These are phyloP conservation scores for Coracias cyanogaster DNA, from an alignment of 2,797 vertebrate genomes.

Conservation along the genomic window DNA sequence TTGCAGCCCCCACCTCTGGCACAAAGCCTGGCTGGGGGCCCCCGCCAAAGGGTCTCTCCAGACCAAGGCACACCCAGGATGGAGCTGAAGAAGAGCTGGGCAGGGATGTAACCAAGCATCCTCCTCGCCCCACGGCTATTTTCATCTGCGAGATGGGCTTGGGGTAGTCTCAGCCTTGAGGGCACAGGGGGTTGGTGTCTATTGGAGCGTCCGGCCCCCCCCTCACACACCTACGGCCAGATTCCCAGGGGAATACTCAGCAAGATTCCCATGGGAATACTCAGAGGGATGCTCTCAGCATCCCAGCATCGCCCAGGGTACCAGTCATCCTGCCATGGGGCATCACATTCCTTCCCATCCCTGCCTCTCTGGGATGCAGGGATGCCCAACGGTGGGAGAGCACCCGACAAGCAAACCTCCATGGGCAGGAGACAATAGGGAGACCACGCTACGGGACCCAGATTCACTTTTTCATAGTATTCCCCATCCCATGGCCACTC, in stretches of 20 bases:
- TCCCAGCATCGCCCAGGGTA: not conserved
- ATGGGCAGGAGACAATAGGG: accelerated
- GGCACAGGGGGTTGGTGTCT: not conserved
- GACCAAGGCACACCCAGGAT: not conserved
- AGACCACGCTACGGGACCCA: not conserved
- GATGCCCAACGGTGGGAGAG: not conserved
- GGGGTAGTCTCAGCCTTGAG: not conserved
- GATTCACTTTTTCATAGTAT: not conserved
- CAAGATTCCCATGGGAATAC: not conserved
- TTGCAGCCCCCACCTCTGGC: not conserved
- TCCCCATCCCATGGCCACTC: not conserved
- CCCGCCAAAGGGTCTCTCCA: not conserved
- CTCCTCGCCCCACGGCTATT: accelerated
- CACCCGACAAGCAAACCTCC: accelerated
- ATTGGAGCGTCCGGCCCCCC: not conserved
- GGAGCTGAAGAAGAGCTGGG: not conserved
- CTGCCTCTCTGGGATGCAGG: not conserved
- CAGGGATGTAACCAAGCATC: not conserved
- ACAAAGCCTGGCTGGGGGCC: not conserved
- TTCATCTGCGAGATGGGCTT: not conserved
- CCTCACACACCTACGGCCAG: accelerated
- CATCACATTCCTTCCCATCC: accelerated
- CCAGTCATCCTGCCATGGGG: accelerated
- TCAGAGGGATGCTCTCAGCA: not conserved
- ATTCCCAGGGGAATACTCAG: not conserved